phyloP scores from a whole-genome alignment of 2,113 vertebrate species.

The Danionella cerebrum region DNA sequence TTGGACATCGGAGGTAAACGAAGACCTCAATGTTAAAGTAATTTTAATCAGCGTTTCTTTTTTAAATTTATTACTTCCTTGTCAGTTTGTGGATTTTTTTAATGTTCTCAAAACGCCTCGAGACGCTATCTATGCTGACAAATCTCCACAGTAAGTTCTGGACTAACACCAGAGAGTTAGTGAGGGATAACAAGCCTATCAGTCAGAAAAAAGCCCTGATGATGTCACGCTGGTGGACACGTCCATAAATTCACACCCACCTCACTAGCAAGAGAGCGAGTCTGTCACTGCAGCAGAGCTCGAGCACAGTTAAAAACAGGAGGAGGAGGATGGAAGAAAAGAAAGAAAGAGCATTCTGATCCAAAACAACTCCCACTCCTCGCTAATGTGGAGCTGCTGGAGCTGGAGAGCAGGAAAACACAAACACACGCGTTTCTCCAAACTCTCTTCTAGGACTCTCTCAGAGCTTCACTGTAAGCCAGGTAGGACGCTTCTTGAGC shows the following conservation, averaged over 20 bases:
- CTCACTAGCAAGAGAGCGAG: not conserved
- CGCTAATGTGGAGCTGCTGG: conserved; percentile 5
- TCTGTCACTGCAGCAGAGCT: not conserved
- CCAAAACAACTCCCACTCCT: conserved; percentile 16
- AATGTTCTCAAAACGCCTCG: too few relatives aligned
- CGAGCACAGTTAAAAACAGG: not conserved
- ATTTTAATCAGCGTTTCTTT: too few relatives aligned
- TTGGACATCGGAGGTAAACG: too few relatives aligned
- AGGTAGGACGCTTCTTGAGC: conserved; percentile 31
- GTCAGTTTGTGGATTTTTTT: too few relatives aligned
- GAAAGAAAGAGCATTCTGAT: conserved; percentile 9
- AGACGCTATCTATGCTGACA: not conserved
- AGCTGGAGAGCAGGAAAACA: conserved; percentile 8
- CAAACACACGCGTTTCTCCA: conserved; percentile 1
- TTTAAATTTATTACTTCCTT: too few relatives aligned
- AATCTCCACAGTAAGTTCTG: not conserved
- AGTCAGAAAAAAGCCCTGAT: conserved; percentile 8
- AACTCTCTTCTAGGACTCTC: not conserved
- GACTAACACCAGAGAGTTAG: not conserved
- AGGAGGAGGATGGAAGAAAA: too few relatives aligned
- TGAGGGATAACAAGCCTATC: not conserved
- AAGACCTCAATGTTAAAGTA: too few relatives aligned
- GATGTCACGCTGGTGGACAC: conserved; percentile 31
- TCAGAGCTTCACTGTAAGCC: not conserved
- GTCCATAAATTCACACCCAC: conserved; percentile 29